phyloP scores from a whole-genome alignment of 2,888 invertebrate species.

The Julus scanicus region DNA sequence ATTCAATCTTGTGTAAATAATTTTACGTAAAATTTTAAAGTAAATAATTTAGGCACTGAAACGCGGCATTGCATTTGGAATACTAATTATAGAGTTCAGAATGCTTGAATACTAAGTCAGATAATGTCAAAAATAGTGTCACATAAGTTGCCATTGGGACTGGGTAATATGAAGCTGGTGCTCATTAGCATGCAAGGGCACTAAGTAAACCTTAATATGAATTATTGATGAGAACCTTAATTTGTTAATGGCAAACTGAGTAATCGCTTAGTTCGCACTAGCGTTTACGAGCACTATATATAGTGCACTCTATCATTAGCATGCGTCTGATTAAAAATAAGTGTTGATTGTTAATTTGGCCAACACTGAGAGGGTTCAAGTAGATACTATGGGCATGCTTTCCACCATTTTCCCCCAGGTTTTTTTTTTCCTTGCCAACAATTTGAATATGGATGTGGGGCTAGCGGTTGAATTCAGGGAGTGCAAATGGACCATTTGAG shows the following conservation, averaged over 20 bases:
- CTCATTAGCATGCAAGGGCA: background rate
- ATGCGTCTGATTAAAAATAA: background rate
- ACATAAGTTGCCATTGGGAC: too few species aligned
- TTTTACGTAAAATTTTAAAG: too few species aligned
- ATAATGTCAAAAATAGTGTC: too few species aligned
- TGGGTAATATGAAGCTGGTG: too few species aligned
- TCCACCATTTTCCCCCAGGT: background rate
- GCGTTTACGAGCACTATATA: too few species aligned
- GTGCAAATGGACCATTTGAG: slow-evolving; percentile 28
- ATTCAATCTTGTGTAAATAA: too few species aligned
- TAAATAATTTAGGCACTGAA: too few species aligned
- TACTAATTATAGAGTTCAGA: too few species aligned
- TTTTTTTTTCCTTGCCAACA: background rate
- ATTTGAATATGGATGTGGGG: slow-evolving; percentile 8
- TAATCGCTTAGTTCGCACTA: background rate
- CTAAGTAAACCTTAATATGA: background rate
- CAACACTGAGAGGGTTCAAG: background rate
- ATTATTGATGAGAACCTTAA: background rate
- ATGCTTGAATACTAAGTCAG: too few species aligned
- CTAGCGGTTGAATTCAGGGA: background rate
- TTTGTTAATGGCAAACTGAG: background rate
- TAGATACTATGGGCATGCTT: background rate
- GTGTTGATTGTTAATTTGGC: background rate
- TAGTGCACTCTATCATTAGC: background rate
- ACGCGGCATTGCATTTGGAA: too few species aligned